Evolutionary conservation across 2,113 vertebrate genomes (phyloP), one percentile per base, ranked within the genome.

Genomic region (Nettapus auritus): DNA sequence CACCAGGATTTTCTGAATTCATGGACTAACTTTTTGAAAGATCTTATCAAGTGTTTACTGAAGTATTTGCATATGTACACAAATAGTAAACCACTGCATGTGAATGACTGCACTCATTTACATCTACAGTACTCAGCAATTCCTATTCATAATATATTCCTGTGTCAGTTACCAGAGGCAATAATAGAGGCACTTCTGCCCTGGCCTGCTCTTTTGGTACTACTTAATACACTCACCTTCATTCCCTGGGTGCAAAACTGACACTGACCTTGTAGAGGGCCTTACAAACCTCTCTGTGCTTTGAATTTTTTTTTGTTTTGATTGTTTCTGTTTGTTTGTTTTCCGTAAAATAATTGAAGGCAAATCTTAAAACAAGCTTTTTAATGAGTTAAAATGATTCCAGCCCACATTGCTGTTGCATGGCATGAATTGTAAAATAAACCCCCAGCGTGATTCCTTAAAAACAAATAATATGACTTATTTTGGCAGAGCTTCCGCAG

Each of bases 341-440:
- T 22, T 48, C 46, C 33, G 69, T 59, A 68, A 69, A 78, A 62
- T 66, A 89, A 90, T 53, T 56, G 46, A 82, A 60, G 29, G 14
- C 63, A 94, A 94, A 94, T 19, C 36, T 75, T 77, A 88, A 90
- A 82, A 59, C 59, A 78, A 80, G 85, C 90, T 59, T 62, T 76
- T 53, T 59, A 86, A 53, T 17, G 69, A 84, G 21, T 64, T 89
- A 38, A 85, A 89, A 19, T 86, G 14, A 55, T 77, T 82, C 33
- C 74, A 95, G 17, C 28, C 29, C 18, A 40, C 78, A 55, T 60
- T 75, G 73, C 74, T 57, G 2, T 93, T 79, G 31, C 5, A 40
- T 52, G 23, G 22, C 8, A 18, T 82, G 88, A 93, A 85, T 97
- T 87, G 90, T 42, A 78, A 87, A 88, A 92, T 59, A 69, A 84